Evolutionary conservation across 2,888 invertebrate genomes (phyloP), one percentile per base, ranked within the genome.

Genomic region (Zygothrica quintamaculata): DNA sequence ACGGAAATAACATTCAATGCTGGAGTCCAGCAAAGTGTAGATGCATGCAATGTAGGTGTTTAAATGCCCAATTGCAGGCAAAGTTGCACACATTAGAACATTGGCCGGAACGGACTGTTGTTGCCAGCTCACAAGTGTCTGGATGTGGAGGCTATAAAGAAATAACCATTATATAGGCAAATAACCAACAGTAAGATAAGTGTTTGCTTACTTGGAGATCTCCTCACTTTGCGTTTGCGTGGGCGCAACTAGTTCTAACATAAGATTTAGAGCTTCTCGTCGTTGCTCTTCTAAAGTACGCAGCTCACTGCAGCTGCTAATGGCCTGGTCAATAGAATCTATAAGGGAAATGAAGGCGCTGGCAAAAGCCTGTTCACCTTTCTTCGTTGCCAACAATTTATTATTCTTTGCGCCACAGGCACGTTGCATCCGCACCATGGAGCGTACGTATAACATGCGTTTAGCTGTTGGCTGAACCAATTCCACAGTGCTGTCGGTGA

Each of bases 391-490:
- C 37, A 91, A 37, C 0, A 91, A 71, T 53, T 89, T 90, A 18
- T 85, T 87, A 72, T 90, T 84, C 70, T 91, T 91, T 3, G 88
- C 62, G 0, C 87, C 89, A 47, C 90, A 90, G 33, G 82, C 66
- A 26, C 89, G 81, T 33, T 91, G 80, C 68, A 91, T 66, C 13
- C 89, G 80, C 6, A 91, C 81, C 61, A 88, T 82, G 4, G 84
- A 88, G n/a, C 89, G 87, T 0, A 90, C 89, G 65, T 90, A 91
- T 0, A 90, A 59, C 74, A 91, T 89, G 2, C 91, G 87, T 64
- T 91, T 91, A 9, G 88, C 87, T 0, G 88, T 86, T 12, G 88
- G 84, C 67, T 89, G 78, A 0, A 76, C 50, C 9, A 88, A 74
- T 1, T 73, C 44, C 18, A 71, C 61, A 4, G 58, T 50, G 7